A percentile compares a stretch with the other conserved stretches of the same genome.
phyloP scores from a whole-genome alignment of 2,888 invertebrate genomes.

The Crepidodera aurea region DNA sequence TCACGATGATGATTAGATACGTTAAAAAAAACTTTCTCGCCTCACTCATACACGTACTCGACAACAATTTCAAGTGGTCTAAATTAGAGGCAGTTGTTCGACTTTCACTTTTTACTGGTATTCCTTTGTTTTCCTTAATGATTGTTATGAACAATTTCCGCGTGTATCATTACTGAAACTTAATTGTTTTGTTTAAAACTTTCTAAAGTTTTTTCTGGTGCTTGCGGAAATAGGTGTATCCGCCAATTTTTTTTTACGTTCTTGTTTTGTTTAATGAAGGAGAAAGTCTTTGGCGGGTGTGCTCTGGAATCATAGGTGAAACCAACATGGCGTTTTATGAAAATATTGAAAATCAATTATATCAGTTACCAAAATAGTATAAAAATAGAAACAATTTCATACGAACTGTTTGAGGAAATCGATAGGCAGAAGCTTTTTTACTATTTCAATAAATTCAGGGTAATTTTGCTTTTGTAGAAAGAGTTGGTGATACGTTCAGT shows the following conservation, averaged over 20 bases:
- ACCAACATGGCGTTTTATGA: not conserved
- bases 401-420: no score
- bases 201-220: slow-evolving; percentile 10
- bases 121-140: slow-evolving; percentile 24
- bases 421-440: no score
- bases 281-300: not conserved
- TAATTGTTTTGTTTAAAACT: slow-evolving; percentile 5
- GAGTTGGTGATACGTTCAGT: no score
- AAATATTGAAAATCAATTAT: no score
- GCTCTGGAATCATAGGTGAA: not conserved
- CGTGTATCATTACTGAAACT: slow-evolving; percentile 13
- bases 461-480: no score
- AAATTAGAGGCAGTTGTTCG: slow-evolving; percentile 2
- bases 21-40: not conserved
- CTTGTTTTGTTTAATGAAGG: not conserved
- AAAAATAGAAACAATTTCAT: no score
- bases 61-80: not conserved
- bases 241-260: slow-evolving; percentile 11
- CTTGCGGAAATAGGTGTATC: slow-evolving; percentile 23
- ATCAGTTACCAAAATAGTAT: no score
- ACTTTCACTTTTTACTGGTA: slow-evolving; percentile 26
- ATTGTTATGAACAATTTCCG: slow-evolving; percentile 25
- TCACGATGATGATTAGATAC: no score
- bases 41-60: not conserved
- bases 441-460: no score